Percentiles rank a stretch among this genome's conserved stretches.
These are phyloP conservation scores for Melopsittacus undulatus DNA, from an alignment of 2,797 vertebrate genomes.

Conservation along the genomic window DNA sequence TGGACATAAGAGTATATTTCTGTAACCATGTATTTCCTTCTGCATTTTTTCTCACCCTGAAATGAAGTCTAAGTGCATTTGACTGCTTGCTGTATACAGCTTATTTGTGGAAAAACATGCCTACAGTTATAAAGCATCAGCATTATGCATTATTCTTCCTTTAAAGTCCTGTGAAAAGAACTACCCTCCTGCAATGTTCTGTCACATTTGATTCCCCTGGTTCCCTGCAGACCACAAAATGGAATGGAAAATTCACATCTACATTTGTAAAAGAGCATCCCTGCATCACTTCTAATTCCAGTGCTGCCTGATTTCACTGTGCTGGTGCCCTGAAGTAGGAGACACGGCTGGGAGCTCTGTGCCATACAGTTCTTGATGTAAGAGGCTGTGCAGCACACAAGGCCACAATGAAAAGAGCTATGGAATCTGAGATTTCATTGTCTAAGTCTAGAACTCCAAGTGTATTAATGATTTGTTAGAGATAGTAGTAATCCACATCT, in stretches of 20 bases:
- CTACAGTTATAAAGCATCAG: not conserved
- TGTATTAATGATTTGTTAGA: not conserved
- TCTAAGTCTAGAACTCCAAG: not conserved
- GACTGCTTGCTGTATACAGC: not conserved
- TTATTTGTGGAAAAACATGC: constrained; percentile 11
- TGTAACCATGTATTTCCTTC: not conserved
- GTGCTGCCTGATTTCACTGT: not conserved
- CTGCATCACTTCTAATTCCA: not conserved
- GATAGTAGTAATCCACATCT: not conserved
- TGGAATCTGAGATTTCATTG: not conserved
- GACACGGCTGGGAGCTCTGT: not conserved
- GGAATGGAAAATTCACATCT: not conserved
- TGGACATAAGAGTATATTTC: not conserved
- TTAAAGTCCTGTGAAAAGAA: not conserved
- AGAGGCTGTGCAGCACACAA: not conserved
- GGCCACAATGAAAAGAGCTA: not conserved
- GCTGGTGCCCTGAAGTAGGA: not conserved
- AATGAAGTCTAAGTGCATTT: not conserved
- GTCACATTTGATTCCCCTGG: not conserved
- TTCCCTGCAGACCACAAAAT: not conserved
- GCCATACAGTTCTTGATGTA: not conserved
- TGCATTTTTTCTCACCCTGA: not conserved
- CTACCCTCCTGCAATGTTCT: not conserved
- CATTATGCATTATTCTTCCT: not conserved
- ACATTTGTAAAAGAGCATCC: not conserved